Percentiles rank a stretch among this genome's conserved stretches.
These are phyloP conservation scores for Eubucco bourcierii DNA, from an alignment of 2,113 vertebrate species.

Conservation along the genomic window DNA sequence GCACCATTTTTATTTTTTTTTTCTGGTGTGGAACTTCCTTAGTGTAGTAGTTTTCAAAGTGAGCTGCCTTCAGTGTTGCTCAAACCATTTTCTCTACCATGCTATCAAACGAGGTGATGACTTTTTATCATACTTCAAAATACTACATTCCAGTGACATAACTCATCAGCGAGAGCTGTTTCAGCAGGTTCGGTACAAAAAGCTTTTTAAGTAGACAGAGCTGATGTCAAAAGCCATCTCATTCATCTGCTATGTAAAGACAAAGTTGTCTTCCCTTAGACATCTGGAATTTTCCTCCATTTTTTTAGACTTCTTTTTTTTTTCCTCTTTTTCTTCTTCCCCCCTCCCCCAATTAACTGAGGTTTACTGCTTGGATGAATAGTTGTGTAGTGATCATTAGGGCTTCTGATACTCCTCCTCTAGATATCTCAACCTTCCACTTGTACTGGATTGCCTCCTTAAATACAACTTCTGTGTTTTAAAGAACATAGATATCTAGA, in stretches of 20 bases:
- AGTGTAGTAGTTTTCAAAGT: neutral
- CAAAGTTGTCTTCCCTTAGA: neutral
- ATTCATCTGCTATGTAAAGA: neutral
- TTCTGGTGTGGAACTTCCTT: neutral
- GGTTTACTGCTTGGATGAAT: neutral
- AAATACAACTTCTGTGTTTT: neutral
- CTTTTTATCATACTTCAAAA: constrained; percentile 50
- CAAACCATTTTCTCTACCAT: neutral
- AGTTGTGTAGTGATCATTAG: neutral
- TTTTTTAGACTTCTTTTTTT: too few relatives aligned
- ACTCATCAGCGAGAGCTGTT: neutral
- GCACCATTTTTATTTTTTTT: neutral
- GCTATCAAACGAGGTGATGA: neutral
- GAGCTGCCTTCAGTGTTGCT: neutral
- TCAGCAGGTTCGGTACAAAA: neutral
- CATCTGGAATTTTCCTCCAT: neutral
- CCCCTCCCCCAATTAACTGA: neutral
- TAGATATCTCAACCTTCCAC: neutral
- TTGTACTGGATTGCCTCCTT: neutral
- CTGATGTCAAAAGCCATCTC: constrained; percentile 3
- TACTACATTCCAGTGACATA: neutral
- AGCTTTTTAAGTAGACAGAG: neutral
- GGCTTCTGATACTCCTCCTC: neutral
- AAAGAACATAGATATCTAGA: neutral
- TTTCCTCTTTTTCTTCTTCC: too few relatives aligned